Conservation (phyloP, 53 echinoderm and acorn worm genomes). For the Astropecten irregularis region DNA sequence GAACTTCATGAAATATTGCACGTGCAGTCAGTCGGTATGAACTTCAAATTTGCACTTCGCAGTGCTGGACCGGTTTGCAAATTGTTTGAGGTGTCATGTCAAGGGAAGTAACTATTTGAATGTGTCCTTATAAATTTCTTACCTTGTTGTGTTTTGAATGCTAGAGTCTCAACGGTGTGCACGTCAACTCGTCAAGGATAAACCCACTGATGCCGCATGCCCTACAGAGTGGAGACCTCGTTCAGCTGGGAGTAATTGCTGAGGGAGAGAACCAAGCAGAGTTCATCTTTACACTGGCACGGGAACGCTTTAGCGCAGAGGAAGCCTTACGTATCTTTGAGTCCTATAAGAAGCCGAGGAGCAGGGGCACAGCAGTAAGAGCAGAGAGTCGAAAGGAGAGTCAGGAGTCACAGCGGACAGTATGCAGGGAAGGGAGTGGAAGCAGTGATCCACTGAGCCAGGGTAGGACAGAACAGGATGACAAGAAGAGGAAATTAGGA, state of each 20-base stretch:
- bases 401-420: constrained; percentile 28
- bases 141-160: no score
- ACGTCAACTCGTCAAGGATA: constrained; percentile 69
- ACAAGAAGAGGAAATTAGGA: constrained; percentile 46
- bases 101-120: no score
- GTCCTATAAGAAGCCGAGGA: constrained; percentile 22
- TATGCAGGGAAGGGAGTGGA: constrained; percentile 1
- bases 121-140: no score
- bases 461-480: constrained; percentile 4
- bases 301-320: constrained; percentile 14
- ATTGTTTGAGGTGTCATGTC: no score
- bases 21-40: no score
- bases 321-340: constrained; percentile 51
- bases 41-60: no score
- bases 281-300: constrained; percentile 59
- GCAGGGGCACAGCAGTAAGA: constrained; percentile 28
- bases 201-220: constrained; percentile 40
- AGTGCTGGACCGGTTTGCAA: no score
- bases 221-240: constrained; percentile 62
- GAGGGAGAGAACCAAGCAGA: constrained; percentile 64
- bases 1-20: no score
- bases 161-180: constrained; percentile 89
- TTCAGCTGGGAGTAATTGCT: constrained; percentile 70
- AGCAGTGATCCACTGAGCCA: background rate
- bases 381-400: constrained; percentile 20